A percentile compares a stretch with the other conserved stretches of the same genome.
These are phyloP conservation scores for Pelecanoides urinatrix DNA, from an alignment of 2,113 vertebrate genomes.

Conservation along the genomic window DNA sequence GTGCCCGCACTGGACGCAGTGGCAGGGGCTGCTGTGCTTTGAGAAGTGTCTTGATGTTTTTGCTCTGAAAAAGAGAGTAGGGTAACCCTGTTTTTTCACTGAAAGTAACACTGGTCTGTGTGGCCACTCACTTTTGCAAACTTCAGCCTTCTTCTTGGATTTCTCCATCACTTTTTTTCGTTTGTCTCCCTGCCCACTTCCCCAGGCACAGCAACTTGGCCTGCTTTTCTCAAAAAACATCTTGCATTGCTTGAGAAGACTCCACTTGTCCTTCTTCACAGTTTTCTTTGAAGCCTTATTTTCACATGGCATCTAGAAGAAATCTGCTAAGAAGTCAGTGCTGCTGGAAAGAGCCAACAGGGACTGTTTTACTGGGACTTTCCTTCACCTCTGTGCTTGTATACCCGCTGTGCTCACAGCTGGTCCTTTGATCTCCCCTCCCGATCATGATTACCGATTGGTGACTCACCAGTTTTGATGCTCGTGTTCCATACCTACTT, in stretches of 20 bases:
- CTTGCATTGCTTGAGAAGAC: not conserved
- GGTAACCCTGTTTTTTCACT: not conserved
- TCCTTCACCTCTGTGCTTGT: not conserved
- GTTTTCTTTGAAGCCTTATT: not conserved
- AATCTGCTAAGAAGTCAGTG: not conserved
- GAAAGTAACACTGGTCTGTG: not conserved
- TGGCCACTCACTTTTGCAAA: not conserved
- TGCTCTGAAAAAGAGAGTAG: not conserved
- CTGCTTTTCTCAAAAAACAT: not conserved
- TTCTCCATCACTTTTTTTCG: not conserved
- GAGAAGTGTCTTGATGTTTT: not conserved
- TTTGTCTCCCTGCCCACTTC: not conserved
- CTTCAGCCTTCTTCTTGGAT: not conserved
- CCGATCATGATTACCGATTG: fast-evolving
- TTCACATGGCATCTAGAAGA: not conserved
- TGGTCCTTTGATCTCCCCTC: not conserved
- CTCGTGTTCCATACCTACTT: not conserved
- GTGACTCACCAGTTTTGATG: not conserved
- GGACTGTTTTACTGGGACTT: not conserved
- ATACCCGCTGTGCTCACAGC: not conserved
- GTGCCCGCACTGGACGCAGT: not conserved
- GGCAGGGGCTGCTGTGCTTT: not conserved
- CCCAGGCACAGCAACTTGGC: not conserved
- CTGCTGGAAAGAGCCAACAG: not conserved
- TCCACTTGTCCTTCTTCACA: not conserved